phyloP scores from a whole-genome alignment of 2,797 vertebrate species.

The Margarornis squamiger region DNA sequence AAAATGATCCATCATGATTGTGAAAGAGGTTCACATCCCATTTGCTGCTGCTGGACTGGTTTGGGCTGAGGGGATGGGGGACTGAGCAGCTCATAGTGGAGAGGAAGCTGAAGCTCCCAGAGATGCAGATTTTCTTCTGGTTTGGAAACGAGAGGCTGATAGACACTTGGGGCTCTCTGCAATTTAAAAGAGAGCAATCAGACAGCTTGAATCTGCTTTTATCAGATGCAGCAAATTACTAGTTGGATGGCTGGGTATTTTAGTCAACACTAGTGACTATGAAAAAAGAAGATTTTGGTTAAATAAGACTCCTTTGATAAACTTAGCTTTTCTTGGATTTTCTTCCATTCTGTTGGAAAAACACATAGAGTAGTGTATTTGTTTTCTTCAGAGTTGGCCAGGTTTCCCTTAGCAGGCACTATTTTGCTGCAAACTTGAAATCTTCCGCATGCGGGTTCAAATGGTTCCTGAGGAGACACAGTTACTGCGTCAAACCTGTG shows the following conservation, averaged over 20 bases:
- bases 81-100: not conserved
- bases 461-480: not conserved
- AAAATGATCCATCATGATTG: not conserved
- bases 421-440: not conserved
- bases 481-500: accelerated
- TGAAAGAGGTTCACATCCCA: not conserved
- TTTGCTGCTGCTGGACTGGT: not conserved
- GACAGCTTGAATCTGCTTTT: conserved; percentile 53
- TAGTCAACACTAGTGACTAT: conserved; percentile 38
- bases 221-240: conserved; percentile 54
- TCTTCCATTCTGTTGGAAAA: not conserved
- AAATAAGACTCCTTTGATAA: conserved; percentile 56
- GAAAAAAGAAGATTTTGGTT: conserved; percentile 45
- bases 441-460: accelerated
- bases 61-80: not conserved
- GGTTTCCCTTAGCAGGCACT: not conserved
- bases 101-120: not conserved
- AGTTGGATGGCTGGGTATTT: conserved; percentile 53
- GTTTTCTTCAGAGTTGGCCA: not conserved
- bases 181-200: conserved; percentile 55
- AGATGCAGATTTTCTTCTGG: not conserved
- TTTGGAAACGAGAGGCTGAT: conserved; percentile 35
- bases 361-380: not conserved
- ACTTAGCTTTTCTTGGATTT: conserved; percentile 45
- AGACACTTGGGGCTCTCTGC: conserved; percentile 41